These are phyloP conservation scores for Cisticola juncidis DNA, from an alignment of 2,113 vertebrate species.

Conservation along the genomic window DNA sequence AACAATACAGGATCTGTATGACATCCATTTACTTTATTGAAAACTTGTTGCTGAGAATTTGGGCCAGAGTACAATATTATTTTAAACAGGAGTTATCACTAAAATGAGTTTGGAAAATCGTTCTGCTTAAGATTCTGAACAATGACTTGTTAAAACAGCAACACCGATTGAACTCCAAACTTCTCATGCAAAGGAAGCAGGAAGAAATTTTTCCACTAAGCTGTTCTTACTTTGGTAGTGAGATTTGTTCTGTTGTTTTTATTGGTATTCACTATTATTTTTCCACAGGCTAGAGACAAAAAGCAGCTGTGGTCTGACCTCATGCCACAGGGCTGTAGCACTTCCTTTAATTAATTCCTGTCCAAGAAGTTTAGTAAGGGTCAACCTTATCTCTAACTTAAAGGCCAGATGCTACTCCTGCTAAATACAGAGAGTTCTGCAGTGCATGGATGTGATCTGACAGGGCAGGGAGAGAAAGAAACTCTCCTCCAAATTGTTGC, in stretches of 20 bases:
- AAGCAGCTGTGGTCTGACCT: not conserved
- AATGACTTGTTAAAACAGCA: not conserved
- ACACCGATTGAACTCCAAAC: not conserved
- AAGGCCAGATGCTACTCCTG: not conserved
- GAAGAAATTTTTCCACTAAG: not conserved
- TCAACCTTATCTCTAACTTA: not conserved
- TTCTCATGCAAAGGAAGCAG: not conserved
- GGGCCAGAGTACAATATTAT: not conserved
- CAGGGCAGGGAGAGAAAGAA: not conserved
- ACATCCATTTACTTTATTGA: not conserved
- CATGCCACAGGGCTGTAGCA: not conserved
- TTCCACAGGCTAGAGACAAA: not conserved
- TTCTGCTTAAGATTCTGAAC: not conserved
- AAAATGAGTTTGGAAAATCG: not conserved
- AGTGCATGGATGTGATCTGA: not conserved
- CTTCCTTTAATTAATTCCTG: not conserved
- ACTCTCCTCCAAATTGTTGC: not conserved
- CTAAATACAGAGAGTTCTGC: not conserved
- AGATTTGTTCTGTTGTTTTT: not conserved
- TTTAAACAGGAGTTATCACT: not conserved
- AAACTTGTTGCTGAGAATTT: not conserved
- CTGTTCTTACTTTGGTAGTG: not conserved
- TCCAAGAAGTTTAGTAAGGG: not conserved
- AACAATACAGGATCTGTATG: not conserved
- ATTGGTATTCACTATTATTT: not conserved